phyloP scores from a whole-genome alignment of 2,888 invertebrate species.

The Pinctada fucata region DNA sequence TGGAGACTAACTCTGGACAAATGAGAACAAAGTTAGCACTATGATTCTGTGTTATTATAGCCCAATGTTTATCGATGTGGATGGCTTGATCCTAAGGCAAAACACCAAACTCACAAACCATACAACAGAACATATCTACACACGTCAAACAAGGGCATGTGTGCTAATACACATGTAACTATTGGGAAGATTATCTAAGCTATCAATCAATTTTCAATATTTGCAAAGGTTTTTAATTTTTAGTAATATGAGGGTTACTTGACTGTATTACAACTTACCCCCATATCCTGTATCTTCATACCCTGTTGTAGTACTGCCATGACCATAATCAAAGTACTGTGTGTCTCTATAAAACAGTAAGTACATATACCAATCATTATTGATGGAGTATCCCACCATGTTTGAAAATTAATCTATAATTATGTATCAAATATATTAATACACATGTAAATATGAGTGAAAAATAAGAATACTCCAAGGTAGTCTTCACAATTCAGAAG shows the following conservation, averaged over 20 bases:
- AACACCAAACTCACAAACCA: slow-evolving; percentile 8
- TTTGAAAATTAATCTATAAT: neutral
- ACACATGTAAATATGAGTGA: no score
- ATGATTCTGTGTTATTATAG: slow-evolving; percentile 50
- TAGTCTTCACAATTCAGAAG: no score
- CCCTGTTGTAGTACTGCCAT: slow-evolving; percentile 54
- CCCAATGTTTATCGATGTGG: neutral
- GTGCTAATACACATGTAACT: neutral
- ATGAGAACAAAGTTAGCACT: slow-evolving; percentile 51
- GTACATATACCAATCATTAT: no score
- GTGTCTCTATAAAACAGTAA: slow-evolving; percentile 55
- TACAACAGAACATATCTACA: slow-evolving; percentile 12
- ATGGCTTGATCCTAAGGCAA: neutral
- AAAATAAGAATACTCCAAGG: no score
- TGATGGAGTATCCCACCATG: no score
- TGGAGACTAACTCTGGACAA: slow-evolving; percentile 55
- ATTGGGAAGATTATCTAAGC: neutral
- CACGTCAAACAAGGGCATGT: neutral
- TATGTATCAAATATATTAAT: no score
- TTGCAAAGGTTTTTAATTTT: no score
- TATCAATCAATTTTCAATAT: no score
- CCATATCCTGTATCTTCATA: slow-evolving; percentile 43
- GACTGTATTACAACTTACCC: neutral
- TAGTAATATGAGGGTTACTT: neutral
- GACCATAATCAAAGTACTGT: slow-evolving; percentile 69